Conservation (phyloP, 1,140 invertebrate genomes). For the Nephotettix cincticeps region DNA sequence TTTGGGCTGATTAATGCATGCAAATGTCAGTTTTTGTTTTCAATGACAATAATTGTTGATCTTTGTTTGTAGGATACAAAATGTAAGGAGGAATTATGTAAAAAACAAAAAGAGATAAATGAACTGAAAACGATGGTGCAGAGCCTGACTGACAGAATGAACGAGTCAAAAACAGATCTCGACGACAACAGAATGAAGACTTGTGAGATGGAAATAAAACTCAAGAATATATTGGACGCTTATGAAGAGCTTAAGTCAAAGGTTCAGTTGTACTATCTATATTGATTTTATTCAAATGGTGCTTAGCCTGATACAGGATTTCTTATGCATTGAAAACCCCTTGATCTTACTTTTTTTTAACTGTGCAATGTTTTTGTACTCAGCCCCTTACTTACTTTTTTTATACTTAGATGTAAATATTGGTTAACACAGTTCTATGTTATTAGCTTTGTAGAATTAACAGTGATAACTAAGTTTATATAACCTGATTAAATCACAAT, state of each 20-base stretch:
- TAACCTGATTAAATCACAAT: no score
- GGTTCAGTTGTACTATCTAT: background rate
- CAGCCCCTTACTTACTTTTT: background rate
- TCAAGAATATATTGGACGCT: background rate
- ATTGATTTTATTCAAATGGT: background rate
- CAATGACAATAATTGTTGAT: no score
- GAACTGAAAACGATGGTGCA: background rate
- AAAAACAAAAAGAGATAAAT: background rate
- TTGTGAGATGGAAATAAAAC: background rate
- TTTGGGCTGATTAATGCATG: no score
- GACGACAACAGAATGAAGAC: background rate
- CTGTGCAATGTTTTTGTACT: background rate
- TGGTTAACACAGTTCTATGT: no score
- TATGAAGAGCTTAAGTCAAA: slow-evolving; percentile 4
- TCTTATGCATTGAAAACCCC: no score
- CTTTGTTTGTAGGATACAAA: background rate
- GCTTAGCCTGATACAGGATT: background rate
- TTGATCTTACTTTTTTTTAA: no score
- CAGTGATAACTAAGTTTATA: no score
- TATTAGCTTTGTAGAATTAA: no score
- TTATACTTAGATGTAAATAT: background rate
- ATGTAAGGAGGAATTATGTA: background rate
- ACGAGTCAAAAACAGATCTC: background rate
- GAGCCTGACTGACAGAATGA: background rate
- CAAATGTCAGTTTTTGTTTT: no score